Evolutionary conservation across 2,888 invertebrate genomes (phyloP).

Genomic region (Volucella inanis): DNA sequence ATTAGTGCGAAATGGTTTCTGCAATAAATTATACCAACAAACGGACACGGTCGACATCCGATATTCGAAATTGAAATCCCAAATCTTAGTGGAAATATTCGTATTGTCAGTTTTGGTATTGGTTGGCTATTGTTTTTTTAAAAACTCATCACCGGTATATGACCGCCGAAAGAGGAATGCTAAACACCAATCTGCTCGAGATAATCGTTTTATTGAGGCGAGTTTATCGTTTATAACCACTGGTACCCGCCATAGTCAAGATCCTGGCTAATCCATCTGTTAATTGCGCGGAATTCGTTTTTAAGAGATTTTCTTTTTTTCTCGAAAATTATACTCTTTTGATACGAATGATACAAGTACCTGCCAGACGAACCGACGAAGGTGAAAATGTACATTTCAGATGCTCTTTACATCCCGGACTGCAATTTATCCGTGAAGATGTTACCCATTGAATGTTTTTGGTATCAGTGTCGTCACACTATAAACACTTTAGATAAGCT

Average conservation of each 20-base stretch:
- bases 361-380: no score
- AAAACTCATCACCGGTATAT: slow-evolving; percentile 61
- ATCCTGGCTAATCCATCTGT: slow-evolving; percentile 42
- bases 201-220: slow-evolving; percentile 73
- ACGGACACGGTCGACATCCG: slow-evolving; percentile 29
- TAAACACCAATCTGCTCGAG: slow-evolving; percentile 59
- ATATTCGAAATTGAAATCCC: neutral
- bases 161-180: slow-evolving; percentile 56
- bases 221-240: slow-evolving; percentile 50
- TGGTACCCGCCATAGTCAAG: slow-evolving; percentile 46
- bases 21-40: slow-evolving; percentile 73
- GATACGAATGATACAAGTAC: neutral
- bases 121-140: slow-evolving; percentile 37
- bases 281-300: slow-evolving; percentile 61
- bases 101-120: slow-evolving; percentile 45
- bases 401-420: slow-evolving; percentile 21
- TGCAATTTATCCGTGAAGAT: slow-evolving; percentile 59
- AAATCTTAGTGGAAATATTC: slow-evolving; percentile 19
- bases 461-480: slow-evolving; percentile 68
- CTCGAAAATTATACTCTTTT: neutral
- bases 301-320: slow-evolving; percentile 21
- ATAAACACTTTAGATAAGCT: slow-evolving; percentile 67
- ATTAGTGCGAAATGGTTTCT: slow-evolving; percentile 74
- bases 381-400: neutral
- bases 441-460: slow-evolving; percentile 56